These are phyloP conservation scores for Panagrolaimus sp. DNA, from an alignment of 1,140 invertebrate genomes.

Conservation along the genomic window DNA sequence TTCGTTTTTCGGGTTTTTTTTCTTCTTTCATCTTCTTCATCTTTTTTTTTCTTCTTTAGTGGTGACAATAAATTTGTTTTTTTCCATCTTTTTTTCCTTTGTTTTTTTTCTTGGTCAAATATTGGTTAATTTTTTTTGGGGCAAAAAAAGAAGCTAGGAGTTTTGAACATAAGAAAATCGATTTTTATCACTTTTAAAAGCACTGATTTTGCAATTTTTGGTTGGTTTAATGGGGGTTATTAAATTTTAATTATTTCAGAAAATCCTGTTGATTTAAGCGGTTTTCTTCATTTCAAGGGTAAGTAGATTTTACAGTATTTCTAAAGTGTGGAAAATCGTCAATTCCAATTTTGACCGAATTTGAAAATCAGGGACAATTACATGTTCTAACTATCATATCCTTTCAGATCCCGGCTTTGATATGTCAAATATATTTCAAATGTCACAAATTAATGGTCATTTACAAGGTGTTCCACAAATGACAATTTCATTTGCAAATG, in stretches of 20 bases:
- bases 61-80: background rate
- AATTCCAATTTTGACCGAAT: too few relatives aligned
- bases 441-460: conserved; percentile 15
- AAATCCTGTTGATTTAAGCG: background rate
- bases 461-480: conserved; percentile 4
- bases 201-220: conserved; percentile 7
- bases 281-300: conserved; percentile 6
- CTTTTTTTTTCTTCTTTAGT: too few relatives aligned
- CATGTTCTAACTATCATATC: too few relatives aligned
- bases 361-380: too few relatives aligned
- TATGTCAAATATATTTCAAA: conserved; percentile 14
- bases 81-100: background rate
- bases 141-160: too few relatives aligned
- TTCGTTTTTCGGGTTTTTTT: too few relatives aligned
- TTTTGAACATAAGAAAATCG: too few relatives aligned
- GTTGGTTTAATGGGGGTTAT: background rate
- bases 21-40: too few relatives aligned
- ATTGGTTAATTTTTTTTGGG: too few relatives aligned
- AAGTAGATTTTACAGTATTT: background rate
- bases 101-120: background rate
- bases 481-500: background rate
- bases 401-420: conserved; percentile 12
- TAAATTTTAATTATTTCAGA: background rate
- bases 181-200: background rate
- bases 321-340: too few relatives aligned